phyloP scores from a whole-genome alignment of 2,888 invertebrate genomes.

The Parnassius mnemosyne region DNA sequence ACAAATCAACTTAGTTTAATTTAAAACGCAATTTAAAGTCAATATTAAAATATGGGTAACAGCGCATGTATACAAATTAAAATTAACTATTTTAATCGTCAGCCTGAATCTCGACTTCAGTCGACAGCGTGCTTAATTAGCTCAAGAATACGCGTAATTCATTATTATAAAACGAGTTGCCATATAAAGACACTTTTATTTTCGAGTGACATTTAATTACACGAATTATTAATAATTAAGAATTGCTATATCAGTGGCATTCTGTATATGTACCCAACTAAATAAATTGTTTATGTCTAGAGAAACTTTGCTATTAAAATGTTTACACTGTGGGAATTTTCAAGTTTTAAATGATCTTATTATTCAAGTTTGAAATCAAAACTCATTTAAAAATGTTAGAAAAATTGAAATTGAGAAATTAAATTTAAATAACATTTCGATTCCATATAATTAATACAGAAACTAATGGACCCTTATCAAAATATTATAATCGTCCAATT shows the following conservation, averaged over 20 bases:
- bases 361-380: neutral
- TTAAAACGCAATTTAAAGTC: slow-evolving; percentile 16
- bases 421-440: slow-evolving; percentile 8
- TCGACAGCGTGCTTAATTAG: slow-evolving; percentile 14
- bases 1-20: slow-evolving; percentile 11
- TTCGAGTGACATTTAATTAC: slow-evolving; percentile 43
- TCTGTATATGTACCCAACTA: slow-evolving; percentile 3
- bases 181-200: slow-evolving; percentile 43
- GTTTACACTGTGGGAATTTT: slow-evolving; percentile 4
- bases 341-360: neutral
- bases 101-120: slow-evolving; percentile 10
- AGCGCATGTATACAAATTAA: slow-evolving; percentile 12
- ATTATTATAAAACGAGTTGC: slow-evolving; percentile 48
- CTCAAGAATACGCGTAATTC: slow-evolving; percentile 4
- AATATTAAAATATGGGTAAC: slow-evolving; percentile 15
- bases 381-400: neutral
- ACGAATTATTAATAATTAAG: slow-evolving; percentile 37
- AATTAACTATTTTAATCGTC: slow-evolving; percentile 23
- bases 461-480: slow-evolving; percentile 6
- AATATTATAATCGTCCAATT: neutral
- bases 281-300: slow-evolving; percentile 11
- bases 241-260: slow-evolving; percentile 19
- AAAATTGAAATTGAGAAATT: neutral
- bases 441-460: neutral
- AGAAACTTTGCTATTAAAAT: slow-evolving; percentile 11